Base-by-base conservation (phyloP, 2,797 vertebrate species). In the Otus scops region DNA sequence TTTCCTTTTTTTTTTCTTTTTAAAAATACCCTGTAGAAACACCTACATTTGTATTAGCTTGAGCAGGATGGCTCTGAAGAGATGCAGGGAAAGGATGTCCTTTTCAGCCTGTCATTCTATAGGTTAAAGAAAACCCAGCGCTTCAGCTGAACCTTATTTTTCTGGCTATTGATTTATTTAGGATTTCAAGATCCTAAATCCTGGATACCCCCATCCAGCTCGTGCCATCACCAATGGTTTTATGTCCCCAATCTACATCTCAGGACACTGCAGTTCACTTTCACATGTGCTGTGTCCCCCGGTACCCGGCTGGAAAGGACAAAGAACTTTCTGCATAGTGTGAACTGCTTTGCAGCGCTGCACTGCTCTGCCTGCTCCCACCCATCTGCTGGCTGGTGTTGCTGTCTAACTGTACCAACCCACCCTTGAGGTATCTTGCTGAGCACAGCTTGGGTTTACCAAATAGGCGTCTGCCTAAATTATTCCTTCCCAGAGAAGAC, bases 261-360 rank as follows among this genome's bases (percentile, higher is more conserved):
- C 19, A 7, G 88, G 85, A 86, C 70, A 9, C 59, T 39, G 76
- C 91, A 78, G 95, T 5, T 82, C 82, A 61, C 79, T 92, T 70
- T 50, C 41, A 34, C 86, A 45, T 6, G 76, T 5, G 2, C 13
- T 34, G 61, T 36, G 67, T 92, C 81, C 68, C 79, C 63, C 4
- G 3, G 53, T 75, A 36, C 60, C 80, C 20, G 30, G 54, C 85
- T 59, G 83, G 89, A 90, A 88, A 97, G 93, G 95, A 95, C 94
- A 94, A 95, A 93, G 96, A 96, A 95, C 93, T 93, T 96, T 92
- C 3, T 74, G 86, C 92, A 9, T 75, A 13, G 80, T 20, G 80
- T 26, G 85, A 77, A 32, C 15, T 2, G 90, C 88, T 93, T 88
- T 94, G 84, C 88, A 70, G 85, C 21, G 36, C 88, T 15, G 74